These are phyloP conservation scores for Agrotis segetum DNA, from an alignment of 2,888 invertebrate species.

Conservation along the genomic window DNA sequence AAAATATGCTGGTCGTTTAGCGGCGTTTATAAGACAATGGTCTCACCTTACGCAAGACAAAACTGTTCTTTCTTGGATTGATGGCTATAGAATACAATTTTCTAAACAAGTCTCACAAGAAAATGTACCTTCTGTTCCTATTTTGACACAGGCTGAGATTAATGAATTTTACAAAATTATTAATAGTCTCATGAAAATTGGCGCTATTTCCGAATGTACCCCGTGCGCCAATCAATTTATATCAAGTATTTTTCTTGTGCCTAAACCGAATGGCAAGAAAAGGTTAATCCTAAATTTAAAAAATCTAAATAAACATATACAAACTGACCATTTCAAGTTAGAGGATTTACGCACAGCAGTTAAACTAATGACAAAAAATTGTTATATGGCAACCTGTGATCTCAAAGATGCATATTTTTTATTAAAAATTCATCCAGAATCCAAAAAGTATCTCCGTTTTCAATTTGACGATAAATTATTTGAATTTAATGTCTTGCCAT, in stretches of 20 bases:
- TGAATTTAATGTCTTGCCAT: not conserved
- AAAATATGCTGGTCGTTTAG: not conserved
- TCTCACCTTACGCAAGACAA: not conserved
- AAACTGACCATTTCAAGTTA: not conserved
- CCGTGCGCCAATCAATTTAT: conserved; percentile 3
- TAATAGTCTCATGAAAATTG: not conserved
- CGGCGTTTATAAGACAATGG: not conserved
- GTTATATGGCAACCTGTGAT: not conserved
- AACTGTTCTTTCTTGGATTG: not conserved
- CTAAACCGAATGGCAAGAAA: not conserved
- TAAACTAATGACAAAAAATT: not conserved
- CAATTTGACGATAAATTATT: not conserved
- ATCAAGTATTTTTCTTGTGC: not conserved
- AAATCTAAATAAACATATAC: not conserved
- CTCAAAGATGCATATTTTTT: not conserved
- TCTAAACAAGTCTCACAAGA: not conserved
- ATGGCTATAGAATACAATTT: not conserved
- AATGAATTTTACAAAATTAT: not conserved
- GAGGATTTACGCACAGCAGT: conserved; percentile 1
- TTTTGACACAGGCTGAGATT: not conserved
- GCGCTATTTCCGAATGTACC: not conserved
- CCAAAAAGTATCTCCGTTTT: not conserved
- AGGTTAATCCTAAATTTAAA: not conserved
- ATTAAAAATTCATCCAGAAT: not conserved
- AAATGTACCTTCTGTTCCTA: not conserved